A percentile compares a stretch with the other conserved stretches of the same genome.
These are phyloP conservation scores for Apostichopus japonicus DNA, from an alignment of 35 echinoderm and acorn worm genomes.

Conservation along the genomic window DNA sequence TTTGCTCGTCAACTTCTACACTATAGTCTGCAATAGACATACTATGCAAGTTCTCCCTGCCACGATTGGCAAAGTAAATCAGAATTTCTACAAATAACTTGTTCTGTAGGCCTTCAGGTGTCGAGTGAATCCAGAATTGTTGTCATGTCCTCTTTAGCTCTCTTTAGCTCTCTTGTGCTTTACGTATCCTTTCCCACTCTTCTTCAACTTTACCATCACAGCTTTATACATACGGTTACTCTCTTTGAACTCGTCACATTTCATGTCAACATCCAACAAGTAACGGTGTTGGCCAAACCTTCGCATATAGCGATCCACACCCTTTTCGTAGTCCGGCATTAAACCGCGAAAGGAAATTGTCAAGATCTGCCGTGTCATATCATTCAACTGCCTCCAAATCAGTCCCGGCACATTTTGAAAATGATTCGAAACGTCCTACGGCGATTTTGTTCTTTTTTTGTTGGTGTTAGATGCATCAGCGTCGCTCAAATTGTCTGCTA, in stretches of 20 bases:
- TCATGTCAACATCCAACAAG: slow-evolving; percentile 45
- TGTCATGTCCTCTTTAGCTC: too few species aligned
- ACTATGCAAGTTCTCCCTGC: slow-evolving; percentile 59
- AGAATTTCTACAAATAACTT: slow-evolving; percentile 76
- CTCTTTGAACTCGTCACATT: slow-evolving; percentile 40
- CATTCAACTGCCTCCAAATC: slow-evolving; percentile 7
- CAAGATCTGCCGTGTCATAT: background rate
- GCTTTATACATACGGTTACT: slow-evolving; percentile 59
- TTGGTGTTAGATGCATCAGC: slow-evolving; percentile 13
- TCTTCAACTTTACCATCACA: slow-evolving; percentile 35
- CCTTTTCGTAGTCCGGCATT: slow-evolving; percentile 41
- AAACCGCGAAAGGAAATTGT: slow-evolving; percentile 57
- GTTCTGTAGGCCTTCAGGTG: slow-evolving; percentile 51
- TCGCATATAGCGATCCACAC: slow-evolving; percentile 39
- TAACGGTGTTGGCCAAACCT: slow-evolving; percentile 65
- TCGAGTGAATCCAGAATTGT: background rate
- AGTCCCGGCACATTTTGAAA: background rate
- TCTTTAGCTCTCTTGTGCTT: too few species aligned
- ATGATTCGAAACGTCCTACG: background rate
- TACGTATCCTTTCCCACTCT: background rate
- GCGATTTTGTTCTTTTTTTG: background rate
- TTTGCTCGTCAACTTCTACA: slow-evolving; percentile 66
- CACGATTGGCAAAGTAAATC: slow-evolving; percentile 73
- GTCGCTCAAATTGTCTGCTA: background rate
- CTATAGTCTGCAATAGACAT: slow-evolving; percentile 63